A percentile compares a stretch with the other conserved stretches of the same genome.
Evolutionary conservation across 2,113 vertebrate species (phyloP).

Genomic region (Australoheros scitulus): DNA sequence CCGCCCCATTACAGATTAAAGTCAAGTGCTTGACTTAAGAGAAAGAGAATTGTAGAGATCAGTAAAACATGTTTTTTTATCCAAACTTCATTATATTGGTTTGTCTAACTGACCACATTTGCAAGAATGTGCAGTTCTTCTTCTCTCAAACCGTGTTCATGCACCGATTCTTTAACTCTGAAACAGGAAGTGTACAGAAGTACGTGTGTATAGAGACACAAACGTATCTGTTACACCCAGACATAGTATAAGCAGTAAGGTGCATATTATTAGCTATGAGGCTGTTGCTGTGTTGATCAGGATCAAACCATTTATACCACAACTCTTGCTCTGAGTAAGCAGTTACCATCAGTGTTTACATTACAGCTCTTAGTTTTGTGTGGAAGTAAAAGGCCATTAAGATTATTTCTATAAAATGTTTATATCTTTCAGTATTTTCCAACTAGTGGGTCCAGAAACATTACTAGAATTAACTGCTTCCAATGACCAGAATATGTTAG

Average conservation of each 20-base stretch:
- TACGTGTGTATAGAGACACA: neutral
- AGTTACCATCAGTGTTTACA: neutral
- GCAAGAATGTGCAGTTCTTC: neutral
- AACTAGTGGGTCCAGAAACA: neutral
- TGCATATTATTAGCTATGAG: neutral
- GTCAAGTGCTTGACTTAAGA: neutral
- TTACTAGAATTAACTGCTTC: neutral
- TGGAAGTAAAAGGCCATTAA: neutral
- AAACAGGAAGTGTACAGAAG: conserved; percentile 33
- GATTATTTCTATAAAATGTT: neutral
- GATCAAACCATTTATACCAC: neutral
- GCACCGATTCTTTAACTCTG: neutral
- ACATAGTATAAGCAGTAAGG: neutral
- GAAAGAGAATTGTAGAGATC: neutral
- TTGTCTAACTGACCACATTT: neutral
- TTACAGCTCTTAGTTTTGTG: neutral
- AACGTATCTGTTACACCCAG: neutral
- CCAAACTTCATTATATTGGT: neutral
- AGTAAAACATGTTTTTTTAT: neutral
- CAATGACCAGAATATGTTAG: neutral
- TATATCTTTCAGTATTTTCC: conserved; percentile 1
- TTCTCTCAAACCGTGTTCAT: neutral
- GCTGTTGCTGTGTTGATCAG: neutral
- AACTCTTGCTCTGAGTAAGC: neutral
- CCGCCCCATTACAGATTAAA: conserved; percentile 17